Conservation (phyloP, 2,797 vertebrate genomes). For the Rousettus madagascariensis region DNA sequence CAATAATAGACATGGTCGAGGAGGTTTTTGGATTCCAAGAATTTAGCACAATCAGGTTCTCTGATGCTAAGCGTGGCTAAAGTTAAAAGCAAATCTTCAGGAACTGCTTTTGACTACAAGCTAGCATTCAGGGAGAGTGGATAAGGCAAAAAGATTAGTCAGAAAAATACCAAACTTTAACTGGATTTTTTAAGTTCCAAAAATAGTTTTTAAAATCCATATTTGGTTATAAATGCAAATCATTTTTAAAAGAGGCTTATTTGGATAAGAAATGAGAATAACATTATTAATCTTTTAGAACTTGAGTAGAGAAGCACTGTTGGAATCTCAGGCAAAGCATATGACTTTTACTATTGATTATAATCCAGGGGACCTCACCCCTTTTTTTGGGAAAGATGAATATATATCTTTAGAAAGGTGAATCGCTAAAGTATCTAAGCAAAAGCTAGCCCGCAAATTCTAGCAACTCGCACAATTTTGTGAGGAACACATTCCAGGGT, state of each 20-base stretch:
- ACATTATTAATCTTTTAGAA: not conserved
- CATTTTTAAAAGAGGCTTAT: not conserved
- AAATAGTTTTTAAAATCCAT: conserved; percentile 16
- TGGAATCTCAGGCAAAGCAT: not conserved
- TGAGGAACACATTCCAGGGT: not conserved
- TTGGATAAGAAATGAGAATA: conserved; percentile 1
- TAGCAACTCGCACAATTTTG: not conserved
- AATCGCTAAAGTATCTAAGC: not conserved
- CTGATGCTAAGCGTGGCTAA: not conserved
- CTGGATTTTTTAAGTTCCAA: not conserved
- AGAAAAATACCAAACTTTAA: not conserved
- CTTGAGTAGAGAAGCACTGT: not conserved
- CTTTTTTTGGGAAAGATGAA: not conserved
- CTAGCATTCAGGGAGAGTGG: not conserved
- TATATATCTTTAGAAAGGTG: conserved; percentile 21
- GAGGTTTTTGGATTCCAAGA: not conserved
- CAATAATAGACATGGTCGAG: not conserved
- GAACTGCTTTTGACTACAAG: not conserved
- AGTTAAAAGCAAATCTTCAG: conserved; percentile 12
- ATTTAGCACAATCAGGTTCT: not conserved
- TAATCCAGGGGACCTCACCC: not conserved
- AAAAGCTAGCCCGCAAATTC: conserved; percentile 22
- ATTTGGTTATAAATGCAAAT: not conserved
- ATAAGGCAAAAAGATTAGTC: conserved; percentile 2
- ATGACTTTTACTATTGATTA: not conserved